Conservation (phyloP, 64 coral and sea anemone species). For the Porites lutea region DNA sequence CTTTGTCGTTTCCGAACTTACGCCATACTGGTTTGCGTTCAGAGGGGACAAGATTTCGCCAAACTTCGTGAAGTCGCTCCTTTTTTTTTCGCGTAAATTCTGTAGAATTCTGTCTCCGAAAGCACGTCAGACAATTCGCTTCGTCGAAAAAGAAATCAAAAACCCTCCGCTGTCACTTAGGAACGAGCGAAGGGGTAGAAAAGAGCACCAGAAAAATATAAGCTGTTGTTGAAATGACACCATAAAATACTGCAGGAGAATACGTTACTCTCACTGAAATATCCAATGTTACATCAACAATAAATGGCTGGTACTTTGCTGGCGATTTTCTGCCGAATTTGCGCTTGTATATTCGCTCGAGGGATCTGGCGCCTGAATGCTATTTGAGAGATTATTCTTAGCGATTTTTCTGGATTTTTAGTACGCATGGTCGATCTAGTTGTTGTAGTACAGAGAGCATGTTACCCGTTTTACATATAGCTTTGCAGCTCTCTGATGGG, state of each 20-base stretch:
- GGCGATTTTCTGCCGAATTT: neutral
- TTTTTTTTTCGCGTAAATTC: neutral
- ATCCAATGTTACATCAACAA: neutral
- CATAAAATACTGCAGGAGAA: neutral
- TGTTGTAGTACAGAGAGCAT: constrained; percentile 15
- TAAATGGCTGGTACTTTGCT: neutral
- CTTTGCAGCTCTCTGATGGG: neutral
- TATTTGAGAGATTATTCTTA: constrained; percentile 65
- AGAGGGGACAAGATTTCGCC: neutral
- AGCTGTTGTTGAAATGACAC: neutral
- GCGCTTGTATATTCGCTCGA: constrained; percentile 17
- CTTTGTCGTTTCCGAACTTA: neutral
- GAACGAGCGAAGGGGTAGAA: neutral
- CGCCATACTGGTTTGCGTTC: neutral
- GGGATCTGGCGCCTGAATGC: constrained; percentile 46
- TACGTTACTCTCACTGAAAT: neutral
- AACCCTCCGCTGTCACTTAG: neutral
- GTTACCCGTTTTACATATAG: neutral
- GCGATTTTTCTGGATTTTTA: constrained; percentile 76
- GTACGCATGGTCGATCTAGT: constrained; percentile 68
- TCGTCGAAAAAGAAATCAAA: constrained; percentile 9
- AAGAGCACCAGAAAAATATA: neutral
- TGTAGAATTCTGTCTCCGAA: neutral
- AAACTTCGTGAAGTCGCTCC: neutral
- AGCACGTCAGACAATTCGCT: neutral